These are phyloP conservation scores for Pseudomyrmex gracilis DNA, from an alignment of 1,140 invertebrate species.

Conservation along the genomic window DNA sequence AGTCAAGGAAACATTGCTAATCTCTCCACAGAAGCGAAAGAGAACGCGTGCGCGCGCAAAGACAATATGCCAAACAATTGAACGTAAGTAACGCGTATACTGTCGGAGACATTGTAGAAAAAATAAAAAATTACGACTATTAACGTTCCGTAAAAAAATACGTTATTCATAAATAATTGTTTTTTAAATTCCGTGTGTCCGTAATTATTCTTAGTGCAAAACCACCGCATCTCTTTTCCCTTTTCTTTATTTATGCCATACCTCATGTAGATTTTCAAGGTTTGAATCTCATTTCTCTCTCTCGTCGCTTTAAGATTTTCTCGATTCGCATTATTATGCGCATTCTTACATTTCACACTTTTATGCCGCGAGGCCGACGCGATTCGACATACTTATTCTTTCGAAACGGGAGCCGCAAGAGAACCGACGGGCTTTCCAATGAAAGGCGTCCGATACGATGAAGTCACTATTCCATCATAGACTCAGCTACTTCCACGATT, in stretches of 20 bases:
- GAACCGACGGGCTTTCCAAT: conserved; percentile 4
- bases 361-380: neutral
- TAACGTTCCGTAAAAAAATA: too few species aligned
- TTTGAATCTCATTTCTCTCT: too few species aligned
- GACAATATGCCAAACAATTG: neutral
- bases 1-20: conserved; percentile 1
- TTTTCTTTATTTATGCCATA: too few species aligned
- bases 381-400: neutral
- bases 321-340: too few species aligned
- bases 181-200: too few species aligned
- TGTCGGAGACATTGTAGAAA: neutral
- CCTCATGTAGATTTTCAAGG: too few species aligned
- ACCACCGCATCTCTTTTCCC: too few species aligned
- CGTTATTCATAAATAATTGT: too few species aligned
- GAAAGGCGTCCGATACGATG: conserved; percentile 12
- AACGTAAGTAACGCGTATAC: neutral
- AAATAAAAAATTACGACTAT: too few species aligned
- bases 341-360: neutral
- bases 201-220: too few species aligned
- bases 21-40: neutral
- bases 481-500: conserved; percentile 7
- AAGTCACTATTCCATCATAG: conserved; percentile 37
- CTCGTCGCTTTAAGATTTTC: too few species aligned
- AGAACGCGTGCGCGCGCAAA: neutral
- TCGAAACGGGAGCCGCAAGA: neutral